Conservation (phyloP, 2,888 invertebrate genomes). For the Trachelus tabidus region DNA sequence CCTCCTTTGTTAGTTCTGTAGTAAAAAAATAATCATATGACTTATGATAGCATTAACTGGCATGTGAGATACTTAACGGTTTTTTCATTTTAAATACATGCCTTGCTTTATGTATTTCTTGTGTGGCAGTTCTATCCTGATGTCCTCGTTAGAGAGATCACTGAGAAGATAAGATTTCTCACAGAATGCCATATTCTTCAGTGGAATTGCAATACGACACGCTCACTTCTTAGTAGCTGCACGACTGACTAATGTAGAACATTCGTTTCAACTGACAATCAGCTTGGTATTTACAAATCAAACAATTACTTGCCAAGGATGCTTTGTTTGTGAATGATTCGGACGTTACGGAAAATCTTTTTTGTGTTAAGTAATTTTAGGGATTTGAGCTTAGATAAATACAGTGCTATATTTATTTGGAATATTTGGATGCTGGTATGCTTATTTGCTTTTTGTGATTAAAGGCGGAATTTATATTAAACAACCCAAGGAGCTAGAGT, state of each 20-base stretch:
- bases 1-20: slow-evolving; percentile 37
- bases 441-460: background rate
- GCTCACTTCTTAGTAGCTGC: slow-evolving; percentile 17
- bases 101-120: slow-evolving; percentile 12
- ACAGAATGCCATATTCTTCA: slow-evolving; percentile 33
- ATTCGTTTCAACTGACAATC: slow-evolving; percentile 2
- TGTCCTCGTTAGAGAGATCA: slow-evolving; percentile 21
- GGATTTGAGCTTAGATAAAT: background rate
- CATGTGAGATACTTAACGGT: background rate
- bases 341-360: background rate
- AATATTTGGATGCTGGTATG: background rate
- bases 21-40: background rate
- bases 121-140: slow-evolving; percentile 24
- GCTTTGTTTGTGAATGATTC: background rate
- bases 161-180: slow-evolving; percentile 41
- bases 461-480: background rate
- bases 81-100: background rate
- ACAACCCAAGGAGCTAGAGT: background rate
- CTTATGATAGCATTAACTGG: background rate
- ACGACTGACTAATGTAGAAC: slow-evolving; percentile 23
- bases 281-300: slow-evolving; percentile 3
- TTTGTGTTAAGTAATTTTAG: background rate
- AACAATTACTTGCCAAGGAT: background rate
- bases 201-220: background rate
- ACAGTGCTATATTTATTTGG: background rate